Conservation (phyloP, 2,797 vertebrate genomes). For the Helarctos malayanus region DNA sequence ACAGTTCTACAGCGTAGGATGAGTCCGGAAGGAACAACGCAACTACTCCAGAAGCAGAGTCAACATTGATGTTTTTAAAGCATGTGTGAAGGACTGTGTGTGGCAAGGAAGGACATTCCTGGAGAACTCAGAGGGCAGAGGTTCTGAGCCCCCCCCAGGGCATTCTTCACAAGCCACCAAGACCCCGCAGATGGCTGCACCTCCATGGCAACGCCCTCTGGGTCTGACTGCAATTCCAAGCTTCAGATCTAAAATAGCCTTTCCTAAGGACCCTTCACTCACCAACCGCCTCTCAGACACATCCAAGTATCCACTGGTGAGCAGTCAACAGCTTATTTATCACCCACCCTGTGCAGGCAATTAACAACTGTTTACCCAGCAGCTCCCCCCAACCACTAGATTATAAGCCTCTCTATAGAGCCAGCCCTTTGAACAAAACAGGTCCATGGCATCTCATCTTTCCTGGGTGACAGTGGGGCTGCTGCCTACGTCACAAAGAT, state of each 20-base stretch:
- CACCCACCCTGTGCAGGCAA: neutral
- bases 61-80: neutral
- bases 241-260: neutral
- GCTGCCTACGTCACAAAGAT: neutral
- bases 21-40: neutral
- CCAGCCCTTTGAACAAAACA: neutral
- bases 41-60: neutral
- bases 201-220: neutral
- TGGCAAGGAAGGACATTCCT: neutral
- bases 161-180: neutral
- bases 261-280: neutral
- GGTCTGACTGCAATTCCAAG: neutral
- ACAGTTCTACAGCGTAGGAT: neutral
- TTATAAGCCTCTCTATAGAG: neutral
- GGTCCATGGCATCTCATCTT: neutral
- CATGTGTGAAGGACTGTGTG: neutral
- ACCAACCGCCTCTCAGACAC: neutral
- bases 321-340: neutral
- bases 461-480: neutral
- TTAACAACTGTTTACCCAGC: neutral
- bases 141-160: neutral
- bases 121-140: neutral
- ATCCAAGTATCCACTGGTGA: neutral
- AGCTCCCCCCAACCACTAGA: neutral
- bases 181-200: neutral